Evolutionary conservation across 2,888 invertebrate species (phyloP).

Genomic region (Campoplex nolae): DNA sequence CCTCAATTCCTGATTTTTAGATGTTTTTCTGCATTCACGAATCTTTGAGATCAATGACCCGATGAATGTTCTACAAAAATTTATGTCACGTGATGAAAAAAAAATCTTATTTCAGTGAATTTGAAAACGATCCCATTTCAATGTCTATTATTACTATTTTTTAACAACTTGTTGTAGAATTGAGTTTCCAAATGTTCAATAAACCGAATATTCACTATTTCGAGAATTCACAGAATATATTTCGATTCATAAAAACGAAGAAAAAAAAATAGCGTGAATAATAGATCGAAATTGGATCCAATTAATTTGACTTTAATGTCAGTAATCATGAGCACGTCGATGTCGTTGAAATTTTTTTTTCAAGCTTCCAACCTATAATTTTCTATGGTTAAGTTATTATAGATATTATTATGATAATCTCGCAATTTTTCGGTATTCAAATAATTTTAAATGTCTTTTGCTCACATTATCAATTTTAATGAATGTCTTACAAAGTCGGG

Average conservation of each 20-base stretch:
- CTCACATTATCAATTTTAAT: slow-evolving; percentile 2
- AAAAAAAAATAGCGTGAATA: not conserved
- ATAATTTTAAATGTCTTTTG: not conserved
- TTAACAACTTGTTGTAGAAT: no score
- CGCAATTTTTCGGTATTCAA: not conserved
- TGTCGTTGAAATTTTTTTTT: not conserved
- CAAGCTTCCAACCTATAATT: no score
- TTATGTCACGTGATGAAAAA: not conserved
- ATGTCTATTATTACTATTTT: not conserved
- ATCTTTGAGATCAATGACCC: not conserved
- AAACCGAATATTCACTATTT: not conserved
- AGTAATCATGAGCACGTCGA: not conserved
- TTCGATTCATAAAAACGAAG: not conserved
- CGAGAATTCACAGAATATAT: not conserved
- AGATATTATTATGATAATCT: not conserved
- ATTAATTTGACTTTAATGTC: not conserved
- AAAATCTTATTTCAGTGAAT: not conserved
- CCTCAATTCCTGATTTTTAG: not conserved
- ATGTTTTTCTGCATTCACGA: not conserved
- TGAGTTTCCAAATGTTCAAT: no score
- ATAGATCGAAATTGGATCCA: no score
- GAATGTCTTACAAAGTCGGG: slow-evolving; percentile 10
- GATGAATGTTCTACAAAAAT: not conserved
- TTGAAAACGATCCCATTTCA: not conserved
- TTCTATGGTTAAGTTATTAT: no score